A percentile compares a stretch with the other conserved stretches of the same genome.
Conservation (phyloP, 2,888 invertebrate genomes). For the Alviniconcha strummeri region DNA sequence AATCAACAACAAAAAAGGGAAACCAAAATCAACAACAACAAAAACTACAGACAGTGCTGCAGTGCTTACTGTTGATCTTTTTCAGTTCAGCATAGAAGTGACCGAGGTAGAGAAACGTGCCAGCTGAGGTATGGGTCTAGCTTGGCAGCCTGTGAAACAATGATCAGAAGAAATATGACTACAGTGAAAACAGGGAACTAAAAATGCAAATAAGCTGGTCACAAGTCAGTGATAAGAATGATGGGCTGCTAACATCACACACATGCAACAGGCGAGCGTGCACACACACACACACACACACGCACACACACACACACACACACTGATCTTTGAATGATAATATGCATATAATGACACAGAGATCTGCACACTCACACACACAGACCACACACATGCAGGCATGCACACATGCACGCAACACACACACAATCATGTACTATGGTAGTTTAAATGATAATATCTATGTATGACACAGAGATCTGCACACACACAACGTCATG, state of each 20-base stretch:
- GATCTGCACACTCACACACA: too few relatives aligned
- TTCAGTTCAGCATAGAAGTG: constrained; percentile 83
- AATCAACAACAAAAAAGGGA: neutral
- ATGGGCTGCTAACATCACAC: neutral
- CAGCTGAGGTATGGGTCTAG: constrained; percentile 83
- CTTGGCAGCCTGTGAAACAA: constrained; percentile 74
- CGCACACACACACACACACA: too few relatives aligned
- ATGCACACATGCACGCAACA: neutral
- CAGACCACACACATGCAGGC: too few relatives aligned
- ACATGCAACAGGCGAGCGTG: too few relatives aligned
- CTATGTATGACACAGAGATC: too few relatives aligned
- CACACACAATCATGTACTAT: neutral
- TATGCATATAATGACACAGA: too few relatives aligned
- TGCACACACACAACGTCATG: too few relatives aligned
- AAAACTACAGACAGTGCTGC: neutral
- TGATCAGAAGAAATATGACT: neutral
- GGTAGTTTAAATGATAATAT: too few relatives aligned
- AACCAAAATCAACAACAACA: neutral
- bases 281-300: too few relatives aligned
- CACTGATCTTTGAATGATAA: too few relatives aligned
- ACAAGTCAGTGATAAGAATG: neutral
- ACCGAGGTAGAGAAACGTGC: constrained; percentile 86
- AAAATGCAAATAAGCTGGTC: neutral
- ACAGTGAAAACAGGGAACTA: neutral
- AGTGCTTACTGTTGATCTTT: constrained; percentile 79